phyloP scores from a whole-genome alignment of 2,113 vertebrate species.

The Phyllopteryx taeniolatus region DNA sequence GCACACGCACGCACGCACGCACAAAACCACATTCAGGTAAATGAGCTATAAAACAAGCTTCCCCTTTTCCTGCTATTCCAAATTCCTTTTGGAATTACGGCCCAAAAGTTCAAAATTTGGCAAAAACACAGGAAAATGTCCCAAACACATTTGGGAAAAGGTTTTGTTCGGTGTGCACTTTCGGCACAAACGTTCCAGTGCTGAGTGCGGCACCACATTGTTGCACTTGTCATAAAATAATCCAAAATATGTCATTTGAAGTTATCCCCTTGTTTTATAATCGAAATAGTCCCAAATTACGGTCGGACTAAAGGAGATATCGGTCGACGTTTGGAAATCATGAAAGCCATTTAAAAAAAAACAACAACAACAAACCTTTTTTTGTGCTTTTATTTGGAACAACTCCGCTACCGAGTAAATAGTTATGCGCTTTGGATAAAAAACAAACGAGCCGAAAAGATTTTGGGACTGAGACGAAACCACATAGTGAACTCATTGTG shows the following conservation, averaged over 20 bases:
- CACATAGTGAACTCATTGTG: neutral
- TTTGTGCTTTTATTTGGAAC: neutral
- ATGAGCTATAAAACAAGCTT: neutral
- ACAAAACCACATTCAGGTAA: too few species aligned
- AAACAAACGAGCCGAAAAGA: neutral
- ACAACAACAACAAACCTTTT: neutral
- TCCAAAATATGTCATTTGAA: slow-evolving; percentile 11
- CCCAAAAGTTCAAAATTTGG: too few species aligned
- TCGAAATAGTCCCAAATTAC: slow-evolving; percentile 12
- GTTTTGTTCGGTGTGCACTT: too few species aligned
- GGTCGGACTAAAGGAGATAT: slow-evolving; percentile 18
- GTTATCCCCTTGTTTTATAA: slow-evolving; percentile 14
- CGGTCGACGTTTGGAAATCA: slow-evolving; percentile 26
- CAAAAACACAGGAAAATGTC: too few species aligned
- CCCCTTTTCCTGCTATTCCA: too few species aligned
- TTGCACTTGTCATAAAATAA: neutral
- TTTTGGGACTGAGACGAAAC: neutral
- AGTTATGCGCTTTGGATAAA: neutral
- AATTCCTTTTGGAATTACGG: too few species aligned
- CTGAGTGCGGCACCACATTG: neutral
- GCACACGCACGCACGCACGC: too few species aligned
- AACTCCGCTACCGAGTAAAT: neutral
- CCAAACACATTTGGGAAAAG: too few species aligned
- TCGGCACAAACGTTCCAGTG: too few species aligned
- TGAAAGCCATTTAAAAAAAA: slow-evolving; percentile 15